Evolutionary conservation across 1,140 invertebrate species (phyloP).

Genomic region (Ceratina calcarata): DNA sequence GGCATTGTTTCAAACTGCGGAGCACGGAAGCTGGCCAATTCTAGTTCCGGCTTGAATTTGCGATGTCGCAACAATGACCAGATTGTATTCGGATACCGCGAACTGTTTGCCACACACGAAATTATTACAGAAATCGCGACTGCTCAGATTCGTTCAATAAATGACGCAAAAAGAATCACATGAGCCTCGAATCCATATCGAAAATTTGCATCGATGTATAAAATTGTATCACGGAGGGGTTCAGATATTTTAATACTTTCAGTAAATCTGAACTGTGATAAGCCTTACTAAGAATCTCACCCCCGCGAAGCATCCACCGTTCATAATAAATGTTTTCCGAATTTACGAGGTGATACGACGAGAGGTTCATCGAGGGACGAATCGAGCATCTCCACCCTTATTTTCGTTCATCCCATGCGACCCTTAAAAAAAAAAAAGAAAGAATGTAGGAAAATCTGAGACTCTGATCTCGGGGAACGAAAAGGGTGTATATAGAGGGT

Average conservation of each 20-base stretch:
- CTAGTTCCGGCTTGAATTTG: constrained; percentile 42
- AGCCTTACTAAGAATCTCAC: constrained; percentile 60
- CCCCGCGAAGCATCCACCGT: constrained; percentile 58
- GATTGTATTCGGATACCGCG: constrained; percentile 22
- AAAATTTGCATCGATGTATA: too few relatives aligned
- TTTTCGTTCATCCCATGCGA: too few relatives aligned
- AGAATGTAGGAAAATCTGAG: too few relatives aligned
- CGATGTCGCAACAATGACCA: constrained; percentile 41
- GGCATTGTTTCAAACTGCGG: constrained; percentile 44
- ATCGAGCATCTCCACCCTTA: too few relatives aligned
- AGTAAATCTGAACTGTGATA: constrained; percentile 63
- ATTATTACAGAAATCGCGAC: constrained; percentile 4
- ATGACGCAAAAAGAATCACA: too few relatives aligned
- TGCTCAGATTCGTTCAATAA: too few relatives aligned
- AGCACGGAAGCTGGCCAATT: constrained; percentile 45
- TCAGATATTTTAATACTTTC: constrained; percentile 65
- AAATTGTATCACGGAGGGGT: not conserved
- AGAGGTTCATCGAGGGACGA: constrained; percentile 33
- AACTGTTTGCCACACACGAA: too few relatives aligned
- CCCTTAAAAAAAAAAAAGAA: too few relatives aligned
- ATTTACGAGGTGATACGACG: constrained; percentile 64
- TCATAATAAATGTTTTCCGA: constrained; percentile 67
- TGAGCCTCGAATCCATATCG: too few relatives aligned
- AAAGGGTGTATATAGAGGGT: too few relatives aligned
- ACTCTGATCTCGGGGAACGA: too few relatives aligned